Percentiles rank a stretch among this genome's conserved stretches.
Conservation (phyloP, 2,888 invertebrate species). For the Malthinus seriepunctatus region DNA sequence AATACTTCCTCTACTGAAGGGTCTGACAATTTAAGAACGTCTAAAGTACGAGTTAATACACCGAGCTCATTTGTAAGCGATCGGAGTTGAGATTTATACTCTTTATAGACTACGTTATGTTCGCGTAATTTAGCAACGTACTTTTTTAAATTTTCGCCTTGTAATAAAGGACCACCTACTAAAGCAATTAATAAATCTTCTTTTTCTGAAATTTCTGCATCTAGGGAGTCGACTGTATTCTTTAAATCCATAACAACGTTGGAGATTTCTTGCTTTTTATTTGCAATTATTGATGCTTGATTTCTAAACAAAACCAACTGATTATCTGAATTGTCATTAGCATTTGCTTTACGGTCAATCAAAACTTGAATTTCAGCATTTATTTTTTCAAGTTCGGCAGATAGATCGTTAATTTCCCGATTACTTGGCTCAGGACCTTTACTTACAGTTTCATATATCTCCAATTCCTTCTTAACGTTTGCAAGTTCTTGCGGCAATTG, state of each 20-base stretch:
- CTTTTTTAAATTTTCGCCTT: constrained; percentile 83
- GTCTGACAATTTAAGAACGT: constrained; percentile 61
- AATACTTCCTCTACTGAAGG: constrained; percentile 28
- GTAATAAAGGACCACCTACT: constrained; percentile 69
- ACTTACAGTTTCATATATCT: constrained; percentile 70
- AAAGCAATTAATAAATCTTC: constrained; percentile 41
- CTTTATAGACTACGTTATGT: constrained; percentile 81
- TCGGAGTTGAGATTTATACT: constrained; percentile 73
- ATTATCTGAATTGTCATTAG: constrained; percentile 60
- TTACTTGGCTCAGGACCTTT: constrained; percentile 60
- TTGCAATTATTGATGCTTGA: constrained; percentile 77
- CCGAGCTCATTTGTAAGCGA: constrained; percentile 67
- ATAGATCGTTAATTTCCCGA: constrained; percentile 28
- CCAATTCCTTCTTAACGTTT: constrained; percentile 65
- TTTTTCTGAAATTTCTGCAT: constrained; percentile 64
- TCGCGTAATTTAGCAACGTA: constrained; percentile 81
- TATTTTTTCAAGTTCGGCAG: constrained; percentile 19
- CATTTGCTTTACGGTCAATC: constrained; percentile 32
- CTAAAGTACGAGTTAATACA: constrained; percentile 73
- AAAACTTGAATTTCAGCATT: constrained; percentile 31
- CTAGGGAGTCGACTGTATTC: constrained; percentile 62
- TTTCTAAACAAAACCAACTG: constrained; percentile 83
- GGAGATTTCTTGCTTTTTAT: constrained; percentile 78
- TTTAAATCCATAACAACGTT: constrained; percentile 70
- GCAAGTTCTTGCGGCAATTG: constrained; percentile 75